Conservation (phyloP, 2,888 invertebrate species). For the Tachina fera region DNA sequence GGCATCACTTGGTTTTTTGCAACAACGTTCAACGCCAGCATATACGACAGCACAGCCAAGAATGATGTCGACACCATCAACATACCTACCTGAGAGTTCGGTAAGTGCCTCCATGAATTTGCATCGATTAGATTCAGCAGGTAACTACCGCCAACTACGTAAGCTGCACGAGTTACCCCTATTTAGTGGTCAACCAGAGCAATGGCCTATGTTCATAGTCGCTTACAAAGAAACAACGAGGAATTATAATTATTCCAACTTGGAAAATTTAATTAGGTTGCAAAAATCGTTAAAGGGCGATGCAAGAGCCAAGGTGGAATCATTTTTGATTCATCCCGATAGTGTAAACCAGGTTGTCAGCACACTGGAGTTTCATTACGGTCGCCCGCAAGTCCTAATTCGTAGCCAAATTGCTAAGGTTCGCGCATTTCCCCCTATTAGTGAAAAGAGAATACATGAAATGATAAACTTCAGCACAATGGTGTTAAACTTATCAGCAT, state of each 20-base stretch:
- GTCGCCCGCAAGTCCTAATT: conserved; percentile 70
- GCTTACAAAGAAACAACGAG: conserved; percentile 65
- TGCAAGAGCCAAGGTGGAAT: conserved; percentile 63
- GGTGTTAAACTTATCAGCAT: conserved; percentile 60
- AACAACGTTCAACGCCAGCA: conserved; percentile 5
- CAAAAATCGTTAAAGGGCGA: conserved; percentile 67
- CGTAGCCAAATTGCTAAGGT: conserved; percentile 69
- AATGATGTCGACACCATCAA: conserved; percentile 17
- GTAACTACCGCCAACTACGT: conserved; percentile 41
- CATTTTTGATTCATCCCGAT: conserved; percentile 70
- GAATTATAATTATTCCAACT: conserved; percentile 62
- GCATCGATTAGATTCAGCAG: background rate
- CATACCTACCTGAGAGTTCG: background rate
- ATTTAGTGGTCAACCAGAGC: conserved; percentile 70
- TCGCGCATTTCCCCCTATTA: conserved; percentile 47
- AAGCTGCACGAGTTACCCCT: conserved; percentile 70
- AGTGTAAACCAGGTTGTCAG: conserved; percentile 60
- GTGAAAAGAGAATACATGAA: conserved; percentile 53
- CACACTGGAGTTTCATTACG: conserved; percentile 71
- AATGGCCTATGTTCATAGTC: conserved; percentile 72
- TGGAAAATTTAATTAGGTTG: conserved; percentile 67
- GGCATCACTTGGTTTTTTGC: background rate
- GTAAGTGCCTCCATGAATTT: conserved; percentile 12
- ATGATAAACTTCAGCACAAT: conserved; percentile 67
- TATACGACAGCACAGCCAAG: conserved; percentile 12